phyloP scores from a whole-genome alignment of 2,888 invertebrate genomes.

The Phyllotreta striolata region DNA sequence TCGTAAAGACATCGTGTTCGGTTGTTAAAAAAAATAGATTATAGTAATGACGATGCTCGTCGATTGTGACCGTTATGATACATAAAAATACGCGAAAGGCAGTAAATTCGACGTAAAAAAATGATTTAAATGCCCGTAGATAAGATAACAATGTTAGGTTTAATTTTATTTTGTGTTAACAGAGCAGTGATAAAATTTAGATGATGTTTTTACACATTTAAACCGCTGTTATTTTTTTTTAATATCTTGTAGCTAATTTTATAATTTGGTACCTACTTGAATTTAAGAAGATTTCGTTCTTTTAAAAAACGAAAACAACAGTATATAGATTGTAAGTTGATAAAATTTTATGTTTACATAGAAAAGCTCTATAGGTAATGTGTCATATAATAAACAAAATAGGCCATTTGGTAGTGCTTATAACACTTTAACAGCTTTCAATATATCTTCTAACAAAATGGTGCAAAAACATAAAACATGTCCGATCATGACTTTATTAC shows the following conservation, averaged over 20 bases:
- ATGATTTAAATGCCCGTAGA: too few relatives aligned
- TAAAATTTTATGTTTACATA: constrained; percentile 12
- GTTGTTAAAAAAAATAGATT: constrained; percentile 16
- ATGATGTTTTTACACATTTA: too few relatives aligned
- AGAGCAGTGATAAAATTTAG: too few relatives aligned
- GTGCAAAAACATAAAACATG: constrained; percentile 33
- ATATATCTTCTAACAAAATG: constrained; percentile 30
- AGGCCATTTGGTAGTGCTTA: constrained; percentile 26
- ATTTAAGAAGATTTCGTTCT: too few relatives aligned
- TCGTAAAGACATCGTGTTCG: constrained; percentile 36
- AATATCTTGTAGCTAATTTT: too few relatives aligned
- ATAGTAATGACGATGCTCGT: constrained; percentile 11
- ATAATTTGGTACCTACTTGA: too few relatives aligned
- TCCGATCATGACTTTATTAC: neutral
- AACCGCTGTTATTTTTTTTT: too few relatives aligned
- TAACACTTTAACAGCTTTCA: constrained; percentile 28
- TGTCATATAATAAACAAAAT: constrained; percentile 38
- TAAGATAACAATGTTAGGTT: too few relatives aligned
- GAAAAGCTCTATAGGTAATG: constrained; percentile 18
- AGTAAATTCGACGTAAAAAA: too few relatives aligned
- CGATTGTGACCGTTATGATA: constrained; percentile 15
- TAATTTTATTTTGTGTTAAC: too few relatives aligned
- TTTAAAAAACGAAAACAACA: too few relatives aligned
- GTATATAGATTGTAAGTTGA: too few relatives aligned
- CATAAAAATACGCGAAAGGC: neutral